These are phyloP conservation scores for Tortrix viridana DNA, from an alignment of 2,888 invertebrate species.

Conservation along the genomic window DNA sequence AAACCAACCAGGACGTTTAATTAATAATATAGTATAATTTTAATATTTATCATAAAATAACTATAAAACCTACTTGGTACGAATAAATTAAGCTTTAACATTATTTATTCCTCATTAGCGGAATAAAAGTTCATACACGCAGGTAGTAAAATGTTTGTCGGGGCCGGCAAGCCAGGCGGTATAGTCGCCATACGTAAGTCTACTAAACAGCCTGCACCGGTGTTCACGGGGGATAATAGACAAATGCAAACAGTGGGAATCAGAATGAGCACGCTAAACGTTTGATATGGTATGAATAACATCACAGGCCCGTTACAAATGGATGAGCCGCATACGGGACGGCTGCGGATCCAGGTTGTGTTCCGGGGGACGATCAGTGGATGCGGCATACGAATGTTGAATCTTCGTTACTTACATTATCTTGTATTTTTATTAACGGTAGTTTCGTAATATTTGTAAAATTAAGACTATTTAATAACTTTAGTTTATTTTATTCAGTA, in stretches of 20 bases:
- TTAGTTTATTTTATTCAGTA: too few relatives aligned
- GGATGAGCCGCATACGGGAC: constrained; percentile 63
- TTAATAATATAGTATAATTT: too few relatives aligned
- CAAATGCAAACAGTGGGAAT: constrained; percentile 59
- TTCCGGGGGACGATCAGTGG: constrained; percentile 47
- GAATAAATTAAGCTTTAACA: too few relatives aligned
- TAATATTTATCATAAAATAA: too few relatives aligned
- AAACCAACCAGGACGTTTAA: too few relatives aligned
- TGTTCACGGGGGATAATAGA: constrained; percentile 35
- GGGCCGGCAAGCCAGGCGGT: not conserved
- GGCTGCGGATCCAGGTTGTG: constrained; percentile 47
- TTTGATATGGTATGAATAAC: constrained; percentile 79
- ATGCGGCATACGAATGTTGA: constrained; percentile 54
- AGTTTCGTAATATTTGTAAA: too few relatives aligned
- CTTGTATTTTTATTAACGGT: too few relatives aligned
- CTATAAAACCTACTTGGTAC: too few relatives aligned
- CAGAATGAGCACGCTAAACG: constrained; percentile 70
- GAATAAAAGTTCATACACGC: not conserved
- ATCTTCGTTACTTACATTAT: too few relatives aligned
- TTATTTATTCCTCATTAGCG: too few relatives aligned
- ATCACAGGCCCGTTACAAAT: constrained; percentile 73
- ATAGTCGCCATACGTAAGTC: not conserved
- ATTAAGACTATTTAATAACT: too few relatives aligned
- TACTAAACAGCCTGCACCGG: constrained; percentile 15
- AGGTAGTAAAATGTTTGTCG: constrained; percentile 7